Conservation (phyloP, 2,113 vertebrate genomes). For the Tyrannus savana region DNA sequence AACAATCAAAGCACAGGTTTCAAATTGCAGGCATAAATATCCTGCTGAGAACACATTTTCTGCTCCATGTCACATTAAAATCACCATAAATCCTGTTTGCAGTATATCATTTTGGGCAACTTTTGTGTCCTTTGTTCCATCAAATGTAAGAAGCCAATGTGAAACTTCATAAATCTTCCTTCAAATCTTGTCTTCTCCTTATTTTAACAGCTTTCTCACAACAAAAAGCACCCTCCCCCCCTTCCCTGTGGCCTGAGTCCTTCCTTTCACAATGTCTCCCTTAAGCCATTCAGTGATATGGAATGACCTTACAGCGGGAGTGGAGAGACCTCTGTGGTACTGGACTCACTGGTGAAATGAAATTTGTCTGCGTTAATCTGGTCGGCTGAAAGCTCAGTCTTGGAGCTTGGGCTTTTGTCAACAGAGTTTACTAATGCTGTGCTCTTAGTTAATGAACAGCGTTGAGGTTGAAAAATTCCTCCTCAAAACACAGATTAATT, state of each 20-base stretch:
- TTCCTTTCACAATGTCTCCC: not conserved
- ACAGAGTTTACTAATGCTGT: conserved; percentile 6
- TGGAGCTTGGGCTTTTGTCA: not conserved
- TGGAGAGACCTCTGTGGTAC: not conserved
- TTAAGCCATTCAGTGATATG: not conserved
- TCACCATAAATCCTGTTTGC: conserved; percentile 19
- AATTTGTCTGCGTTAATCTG: not conserved
- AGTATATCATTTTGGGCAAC: conserved; percentile 6
- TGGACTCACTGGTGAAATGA: not conserved
- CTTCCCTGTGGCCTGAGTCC: not conserved
- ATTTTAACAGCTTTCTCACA: not conserved
- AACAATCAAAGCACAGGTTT: conserved; percentile 39
- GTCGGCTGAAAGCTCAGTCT: not conserved
- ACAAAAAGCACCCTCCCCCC: not conserved
- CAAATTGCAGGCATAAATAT: conserved; percentile 50
- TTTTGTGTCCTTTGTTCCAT: not conserved
- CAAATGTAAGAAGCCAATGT: not conserved
- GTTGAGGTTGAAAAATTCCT: conserved; percentile 14
- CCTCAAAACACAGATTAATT: conserved; percentile 48
- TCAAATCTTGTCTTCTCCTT: not conserved
- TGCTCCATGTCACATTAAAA: conserved; percentile 30
- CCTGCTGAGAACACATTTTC: conserved; percentile 22
- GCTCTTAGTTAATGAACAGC: conserved; percentile 33
- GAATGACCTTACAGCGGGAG: not conserved
- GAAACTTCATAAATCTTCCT: conserved; percentile 37